Percentiles rank a stretch among this genome's conserved stretches.
These are phyloP conservation scores for Tolmerus cingulatus DNA, from an alignment of 2,888 invertebrate genomes.

Conservation along the genomic window DNA sequence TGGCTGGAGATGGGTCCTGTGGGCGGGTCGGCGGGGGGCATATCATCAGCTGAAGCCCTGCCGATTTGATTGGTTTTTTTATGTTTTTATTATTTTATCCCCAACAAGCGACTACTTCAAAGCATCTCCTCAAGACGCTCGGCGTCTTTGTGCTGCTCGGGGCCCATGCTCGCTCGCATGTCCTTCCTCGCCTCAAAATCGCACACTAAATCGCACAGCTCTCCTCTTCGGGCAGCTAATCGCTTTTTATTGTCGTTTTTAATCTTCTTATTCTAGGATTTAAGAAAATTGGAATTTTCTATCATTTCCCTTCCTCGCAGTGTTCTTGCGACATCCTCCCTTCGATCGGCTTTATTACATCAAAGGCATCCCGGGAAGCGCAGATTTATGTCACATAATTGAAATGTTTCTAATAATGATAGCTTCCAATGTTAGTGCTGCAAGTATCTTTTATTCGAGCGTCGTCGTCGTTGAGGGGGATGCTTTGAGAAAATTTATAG, in stretches of 20 bases:
- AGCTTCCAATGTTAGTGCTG: background rate
- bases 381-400: background rate
- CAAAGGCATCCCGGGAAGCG: background rate
- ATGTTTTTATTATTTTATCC: conserved; percentile 38
- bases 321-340: background rate
- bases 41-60: conserved; percentile 46
- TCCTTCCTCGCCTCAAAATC: background rate
- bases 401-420: background rate
- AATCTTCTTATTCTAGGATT: conserved; percentile 48
- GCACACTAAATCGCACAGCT: background rate
- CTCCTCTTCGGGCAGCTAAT: conserved; percentile 35
- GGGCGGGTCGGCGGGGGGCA: background rate
- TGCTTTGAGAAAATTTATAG: background rate
- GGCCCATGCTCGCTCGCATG: background rate
- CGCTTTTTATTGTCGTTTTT: conserved; percentile 48
- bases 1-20: background rate
- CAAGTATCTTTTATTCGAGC: background rate
- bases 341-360: background rate
- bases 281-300: conserved; percentile 45
- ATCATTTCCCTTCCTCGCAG: background rate
- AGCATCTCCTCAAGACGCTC: conserved; percentile 8
- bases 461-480: background rate
- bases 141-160: background rate
- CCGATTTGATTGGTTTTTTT: conserved; percentile 48
- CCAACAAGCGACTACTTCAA: conserved; percentile 41